These are phyloP conservation scores for Teinopalpus imperialis DNA, from an alignment of 2,888 invertebrate species.

Conservation along the genomic window DNA sequence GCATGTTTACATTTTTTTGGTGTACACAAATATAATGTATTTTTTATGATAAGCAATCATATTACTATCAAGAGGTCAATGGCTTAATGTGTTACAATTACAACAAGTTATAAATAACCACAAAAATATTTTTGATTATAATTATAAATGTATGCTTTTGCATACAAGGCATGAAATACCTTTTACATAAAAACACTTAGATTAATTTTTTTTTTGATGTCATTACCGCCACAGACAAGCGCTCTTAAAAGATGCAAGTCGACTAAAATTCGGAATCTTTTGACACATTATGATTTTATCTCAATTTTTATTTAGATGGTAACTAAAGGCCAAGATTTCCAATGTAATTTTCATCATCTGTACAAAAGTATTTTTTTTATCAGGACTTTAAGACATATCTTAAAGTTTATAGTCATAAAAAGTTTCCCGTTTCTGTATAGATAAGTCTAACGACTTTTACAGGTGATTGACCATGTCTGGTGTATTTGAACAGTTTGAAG, in stretches of 20 bases:
- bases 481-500: too few relatives aligned
- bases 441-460: background rate
- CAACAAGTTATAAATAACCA: conserved; percentile 56
- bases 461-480: too few relatives aligned
- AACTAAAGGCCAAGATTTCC: background rate
- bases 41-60: conserved; percentile 17
- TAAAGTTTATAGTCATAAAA: too few relatives aligned
- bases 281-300: too few relatives aligned
- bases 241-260: background rate
- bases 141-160: conserved; percentile 9
- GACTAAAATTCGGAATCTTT: background rate
- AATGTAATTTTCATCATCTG: too few relatives aligned
- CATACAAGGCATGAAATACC: conserved; percentile 2
- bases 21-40: conserved; percentile 19
- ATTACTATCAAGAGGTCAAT: conserved; percentile 20
- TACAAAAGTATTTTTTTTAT: too few relatives aligned
- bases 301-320: too few relatives aligned
- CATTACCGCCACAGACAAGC: conserved; percentile 4
- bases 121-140: conserved; percentile 36
- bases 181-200: conserved; percentile 21
- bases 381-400: too few relatives aligned
- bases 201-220: background rate
- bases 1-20: conserved; percentile 9
- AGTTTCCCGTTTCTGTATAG: background rate
- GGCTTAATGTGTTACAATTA: conserved; percentile 39